A percentile compares a stretch with the other conserved stretches of the same genome.
These are phyloP conservation scores for Pseudochirops corinnae DNA, from an alignment of 2,797 vertebrate genomes.

Conservation along the genomic window DNA sequence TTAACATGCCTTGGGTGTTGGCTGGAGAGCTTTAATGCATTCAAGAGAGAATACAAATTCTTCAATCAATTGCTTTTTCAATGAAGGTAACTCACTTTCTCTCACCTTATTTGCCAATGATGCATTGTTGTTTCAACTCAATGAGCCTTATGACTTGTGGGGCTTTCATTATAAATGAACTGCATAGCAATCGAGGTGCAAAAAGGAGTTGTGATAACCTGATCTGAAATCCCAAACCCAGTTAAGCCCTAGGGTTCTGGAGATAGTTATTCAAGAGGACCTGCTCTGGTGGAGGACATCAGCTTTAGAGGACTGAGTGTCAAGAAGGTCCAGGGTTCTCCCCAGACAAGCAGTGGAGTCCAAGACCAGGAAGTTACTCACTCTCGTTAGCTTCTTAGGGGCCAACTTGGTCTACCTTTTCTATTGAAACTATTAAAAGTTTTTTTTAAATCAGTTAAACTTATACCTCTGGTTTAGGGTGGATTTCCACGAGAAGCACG, in stretches of 20 bases:
- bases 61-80: constrained; percentile 25
- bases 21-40: not conserved
- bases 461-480: not conserved
- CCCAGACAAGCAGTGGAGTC: not conserved
- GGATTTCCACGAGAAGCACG: not conserved
- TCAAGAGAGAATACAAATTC: constrained; percentile 36
- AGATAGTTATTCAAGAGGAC: not conserved
- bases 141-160: constrained; percentile 13
- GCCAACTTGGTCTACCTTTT: not conserved
- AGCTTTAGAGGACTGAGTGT: not conserved
- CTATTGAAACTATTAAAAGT: not conserved
- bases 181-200: not conserved
- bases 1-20: not conserved
- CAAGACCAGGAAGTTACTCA: not conserved
- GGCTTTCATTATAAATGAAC: constrained; percentile 29
- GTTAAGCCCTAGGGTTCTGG: not conserved
- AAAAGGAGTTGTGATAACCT: not conserved
- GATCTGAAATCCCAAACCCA: not conserved
- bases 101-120: constrained; percentile 40
- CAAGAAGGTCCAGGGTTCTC: not conserved
- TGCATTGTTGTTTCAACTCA: not conserved
- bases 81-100: not conserved
- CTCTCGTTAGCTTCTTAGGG: not conserved
- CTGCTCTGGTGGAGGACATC: not conserved
- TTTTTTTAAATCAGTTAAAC: not conserved